Percentiles rank a stretch among this genome's conserved stretches.
phyloP scores from a whole-genome alignment of 2,113 vertebrate species.

The Hemiscyllium ocellatum region DNA sequence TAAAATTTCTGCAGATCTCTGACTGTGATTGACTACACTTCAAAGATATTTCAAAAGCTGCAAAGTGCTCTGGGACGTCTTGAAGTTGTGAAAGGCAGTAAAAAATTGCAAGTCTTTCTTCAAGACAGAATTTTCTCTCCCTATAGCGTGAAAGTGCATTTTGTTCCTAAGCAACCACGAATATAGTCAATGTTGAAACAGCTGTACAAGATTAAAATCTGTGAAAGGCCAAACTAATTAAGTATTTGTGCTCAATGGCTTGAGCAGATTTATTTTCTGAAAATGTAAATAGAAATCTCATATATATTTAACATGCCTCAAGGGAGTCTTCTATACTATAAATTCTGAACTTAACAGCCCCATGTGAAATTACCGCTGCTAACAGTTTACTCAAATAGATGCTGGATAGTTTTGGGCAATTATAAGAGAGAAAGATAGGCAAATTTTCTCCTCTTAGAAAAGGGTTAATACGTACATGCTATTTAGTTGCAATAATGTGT shows the following conservation, averaged over 20 bases:
- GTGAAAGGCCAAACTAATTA: constrained; percentile 8
- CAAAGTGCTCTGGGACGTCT: neutral
- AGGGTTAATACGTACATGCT: neutral
- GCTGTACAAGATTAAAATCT: constrained; percentile 25
- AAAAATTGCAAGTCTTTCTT: neutral
- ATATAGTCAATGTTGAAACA: constrained; percentile 22
- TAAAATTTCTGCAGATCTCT: neutral
- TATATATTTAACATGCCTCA: neutral
- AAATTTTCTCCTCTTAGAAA: neutral
- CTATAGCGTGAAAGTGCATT: neutral
- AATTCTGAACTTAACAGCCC: neutral
- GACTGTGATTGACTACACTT: neutral
- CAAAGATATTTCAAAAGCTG: neutral
- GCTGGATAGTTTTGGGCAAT: neutral
- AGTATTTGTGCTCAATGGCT: neutral
- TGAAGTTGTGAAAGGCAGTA: neutral
- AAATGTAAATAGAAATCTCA: neutral
- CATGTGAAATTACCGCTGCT: neutral
- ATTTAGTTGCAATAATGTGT: neutral
- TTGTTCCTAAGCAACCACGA: neutral
- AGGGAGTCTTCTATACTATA: neutral
- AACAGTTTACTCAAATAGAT: neutral
- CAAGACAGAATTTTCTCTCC: too few relatives aligned
- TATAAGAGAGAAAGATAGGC: neutral
- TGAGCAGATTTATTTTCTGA: neutral